A percentile compares a stretch with the other conserved stretches of the same genome.
phyloP scores from a whole-genome alignment of 2,113 vertebrate genomes.

The Ploceus nigricollis region DNA sequence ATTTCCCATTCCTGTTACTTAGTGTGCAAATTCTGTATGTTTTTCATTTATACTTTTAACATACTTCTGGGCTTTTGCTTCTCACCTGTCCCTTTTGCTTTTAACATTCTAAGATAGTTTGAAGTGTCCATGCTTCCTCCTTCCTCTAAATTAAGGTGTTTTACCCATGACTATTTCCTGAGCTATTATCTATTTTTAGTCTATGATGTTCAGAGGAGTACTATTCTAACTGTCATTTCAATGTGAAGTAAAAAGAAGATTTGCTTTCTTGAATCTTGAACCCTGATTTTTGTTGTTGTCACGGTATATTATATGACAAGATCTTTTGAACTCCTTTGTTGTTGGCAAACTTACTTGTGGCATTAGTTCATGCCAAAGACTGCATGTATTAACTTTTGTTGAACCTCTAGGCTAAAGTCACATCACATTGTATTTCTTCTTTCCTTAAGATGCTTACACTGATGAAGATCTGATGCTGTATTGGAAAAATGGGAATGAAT shows the following conservation, averaged over 20 bases:
- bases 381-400: neutral
- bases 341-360: neutral
- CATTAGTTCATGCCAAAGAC: neutral
- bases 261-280: neutral
- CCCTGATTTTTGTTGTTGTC: neutral
- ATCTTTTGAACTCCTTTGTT: neutral
- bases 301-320: neutral
- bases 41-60: neutral
- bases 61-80: neutral
- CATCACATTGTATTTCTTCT: neutral
- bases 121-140: neutral
- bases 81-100: neutral
- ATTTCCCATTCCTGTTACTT: neutral
- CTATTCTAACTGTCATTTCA: neutral
- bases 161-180: neutral
- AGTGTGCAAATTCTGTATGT: neutral
- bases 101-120: neutral
- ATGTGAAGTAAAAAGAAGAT: neutral
- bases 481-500: constrained; percentile 94
- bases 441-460: constrained; percentile 87
- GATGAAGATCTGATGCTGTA: constrained; percentile 97
- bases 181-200: neutral
- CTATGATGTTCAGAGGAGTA: neutral
- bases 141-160: neutral
- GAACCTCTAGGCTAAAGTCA: neutral